Evolutionary conservation across 2,113 vertebrate genomes (phyloP).

Genomic region (Lethenteron reissneri): DNA sequence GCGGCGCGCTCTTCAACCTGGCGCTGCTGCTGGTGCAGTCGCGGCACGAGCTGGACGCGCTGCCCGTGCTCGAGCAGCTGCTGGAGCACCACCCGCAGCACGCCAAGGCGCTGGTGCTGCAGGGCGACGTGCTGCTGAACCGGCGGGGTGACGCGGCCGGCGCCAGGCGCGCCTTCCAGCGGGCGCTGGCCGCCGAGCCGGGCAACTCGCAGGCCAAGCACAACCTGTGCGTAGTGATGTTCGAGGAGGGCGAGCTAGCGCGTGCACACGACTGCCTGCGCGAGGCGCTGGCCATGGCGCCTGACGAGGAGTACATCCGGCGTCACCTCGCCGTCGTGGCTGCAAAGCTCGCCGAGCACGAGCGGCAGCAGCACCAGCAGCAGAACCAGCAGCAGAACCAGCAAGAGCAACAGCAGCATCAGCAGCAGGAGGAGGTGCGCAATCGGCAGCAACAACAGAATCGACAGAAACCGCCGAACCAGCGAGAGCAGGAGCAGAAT

Average conservation of each 20-base stretch:
- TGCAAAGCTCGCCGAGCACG: slow-evolving; percentile 39
- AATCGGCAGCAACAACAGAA: slow-evolving; percentile 19
- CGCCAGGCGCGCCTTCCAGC: slow-evolving; percentile 67
- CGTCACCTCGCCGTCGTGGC: slow-evolving; percentile 75
- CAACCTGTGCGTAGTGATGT: slow-evolving; percentile 90
- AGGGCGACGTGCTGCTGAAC: slow-evolving; percentile 97
- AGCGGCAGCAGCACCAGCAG: slow-evolving; percentile 31
- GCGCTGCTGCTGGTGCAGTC: slow-evolving; percentile 80
- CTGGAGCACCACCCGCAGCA: slow-evolving; percentile 67
- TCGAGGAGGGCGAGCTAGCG: slow-evolving; percentile 65
- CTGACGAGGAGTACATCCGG: slow-evolving; percentile 75
- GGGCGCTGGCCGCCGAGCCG: slow-evolving; percentile 60
- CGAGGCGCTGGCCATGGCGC: slow-evolving; percentile 62
- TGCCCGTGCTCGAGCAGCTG: slow-evolving; percentile 60
- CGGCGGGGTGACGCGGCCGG: slow-evolving; percentile 74
- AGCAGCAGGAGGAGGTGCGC: slow-evolving; percentile 12
- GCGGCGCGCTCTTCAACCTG: slow-evolving; percentile 84
- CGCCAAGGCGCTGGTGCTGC: slow-evolving; percentile 81
- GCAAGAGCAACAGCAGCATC: slow-evolving; percentile 13
- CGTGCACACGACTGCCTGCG: slow-evolving; percentile 63
- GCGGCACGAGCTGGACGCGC: slow-evolving; percentile 50
- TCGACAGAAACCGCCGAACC: slow-evolving; percentile 28
- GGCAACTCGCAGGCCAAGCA: slow-evolving; percentile 83
- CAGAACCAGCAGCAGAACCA: slow-evolving; percentile 17
- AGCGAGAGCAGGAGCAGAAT: slow-evolving; percentile 25